Conservation (phyloP, 2,113 vertebrate species). For the Struthio camelus region DNA sequence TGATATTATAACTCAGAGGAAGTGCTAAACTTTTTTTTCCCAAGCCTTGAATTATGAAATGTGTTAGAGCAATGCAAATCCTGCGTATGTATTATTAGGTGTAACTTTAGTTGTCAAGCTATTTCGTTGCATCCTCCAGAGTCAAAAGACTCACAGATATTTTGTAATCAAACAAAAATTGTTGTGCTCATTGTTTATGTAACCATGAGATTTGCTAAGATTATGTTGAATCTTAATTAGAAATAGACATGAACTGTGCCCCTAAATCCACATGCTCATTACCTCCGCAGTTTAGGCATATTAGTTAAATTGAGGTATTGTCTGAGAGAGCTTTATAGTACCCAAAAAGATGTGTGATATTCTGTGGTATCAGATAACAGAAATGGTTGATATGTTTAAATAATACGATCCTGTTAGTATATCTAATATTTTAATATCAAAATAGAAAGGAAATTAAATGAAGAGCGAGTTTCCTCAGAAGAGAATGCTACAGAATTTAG, state of each 20-base stretch:
- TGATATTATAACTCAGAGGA: background rate
- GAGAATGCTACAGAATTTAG: background rate
- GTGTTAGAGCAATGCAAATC: background rate
- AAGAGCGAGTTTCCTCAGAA: background rate
- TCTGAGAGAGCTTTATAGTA: background rate
- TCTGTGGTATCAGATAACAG: background rate
- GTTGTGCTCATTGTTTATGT: background rate
- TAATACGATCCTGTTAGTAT: background rate
- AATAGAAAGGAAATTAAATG: background rate
- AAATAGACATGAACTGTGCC: background rate
- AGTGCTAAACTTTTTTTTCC: background rate
- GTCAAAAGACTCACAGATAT: background rate
- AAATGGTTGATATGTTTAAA: background rate
- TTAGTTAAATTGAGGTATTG: background rate
- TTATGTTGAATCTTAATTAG: background rate
- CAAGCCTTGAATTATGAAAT: background rate
- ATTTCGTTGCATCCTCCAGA: background rate
- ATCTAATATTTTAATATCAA: background rate
- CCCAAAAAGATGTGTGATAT: background rate
- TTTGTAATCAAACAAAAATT: background rate
- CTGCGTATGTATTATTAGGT: background rate
- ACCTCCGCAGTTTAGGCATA: background rate
- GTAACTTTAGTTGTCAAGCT: background rate
- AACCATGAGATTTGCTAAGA: background rate
- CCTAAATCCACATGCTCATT: background rate